Base-by-base conservation (phyloP, 2,888 invertebrate genomes). In the Drosophila borealis region DNA sequence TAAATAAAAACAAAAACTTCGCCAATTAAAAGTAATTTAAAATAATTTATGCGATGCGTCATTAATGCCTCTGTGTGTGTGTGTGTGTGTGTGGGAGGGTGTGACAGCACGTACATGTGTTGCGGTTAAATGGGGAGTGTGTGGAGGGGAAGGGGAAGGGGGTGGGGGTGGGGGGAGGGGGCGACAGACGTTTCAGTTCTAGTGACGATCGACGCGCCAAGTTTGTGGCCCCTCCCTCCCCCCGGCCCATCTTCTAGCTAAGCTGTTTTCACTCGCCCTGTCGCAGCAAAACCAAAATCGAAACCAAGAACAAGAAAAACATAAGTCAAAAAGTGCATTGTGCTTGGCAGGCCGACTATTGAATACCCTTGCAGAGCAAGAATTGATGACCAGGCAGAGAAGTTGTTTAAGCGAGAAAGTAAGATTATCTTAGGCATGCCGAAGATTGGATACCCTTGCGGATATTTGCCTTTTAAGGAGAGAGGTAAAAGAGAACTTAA, bases 1-100 rank as follows among this genome's bases (percentile, higher is more conserved):
- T 42, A 41, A 21, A 53, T 2, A n/a, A 13, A 68, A 60, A 66
- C 42, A 62, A 44, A 76, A 68, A 60, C 79, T 71, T 88, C 77
- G 84, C 85, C 88, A 85, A 85, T 85, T 88, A 85, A 88, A 86
- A 86, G 72, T 83, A 88, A 85, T 85, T 85, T 83, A 85, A 85
- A 85, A 71, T 88, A 88, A 85, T 85, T 85, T 88, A 85, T 85
- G 78, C 82, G 68, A 73, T 87, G 85, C 80, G 83, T 83, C 83
- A 87, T 79, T 45, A 59, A 59, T 59, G 55, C 33, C 8, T 2
- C 0, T 53, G 21, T 57, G 62, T 60, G 65, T 73, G 60, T 41
- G 75, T 57, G 69, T 49, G 59, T 48, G 51, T 57, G 63, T 39
- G 61, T 34, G 64, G 53, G 74, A 57, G 66, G 53, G 70, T 59